phyloP scores from a whole-genome alignment of 2,113 vertebrate species.

The Phrynosoma platyrhinos region DNA sequence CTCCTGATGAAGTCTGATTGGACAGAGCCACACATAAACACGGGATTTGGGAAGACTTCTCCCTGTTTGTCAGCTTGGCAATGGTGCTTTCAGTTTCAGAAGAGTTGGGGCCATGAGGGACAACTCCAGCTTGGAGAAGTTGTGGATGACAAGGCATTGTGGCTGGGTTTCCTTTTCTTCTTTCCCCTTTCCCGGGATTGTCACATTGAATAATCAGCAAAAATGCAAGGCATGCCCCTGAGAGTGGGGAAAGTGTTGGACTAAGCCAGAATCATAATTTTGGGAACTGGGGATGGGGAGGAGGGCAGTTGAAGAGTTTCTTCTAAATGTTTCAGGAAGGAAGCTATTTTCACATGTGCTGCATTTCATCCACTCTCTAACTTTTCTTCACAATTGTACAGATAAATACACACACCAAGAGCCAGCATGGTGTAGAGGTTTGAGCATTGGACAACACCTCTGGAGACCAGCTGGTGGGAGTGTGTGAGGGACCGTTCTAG shows the following conservation, averaged over 20 bases:
- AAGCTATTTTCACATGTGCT: neutral
- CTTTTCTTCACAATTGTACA: neutral
- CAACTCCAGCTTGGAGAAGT: slow-evolving; percentile 67
- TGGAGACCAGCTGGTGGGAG: too few species aligned
- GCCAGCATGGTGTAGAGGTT: too few species aligned
- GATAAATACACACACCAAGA: too few species aligned
- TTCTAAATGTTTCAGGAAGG: neutral
- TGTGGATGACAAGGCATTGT: slow-evolving; percentile 63
- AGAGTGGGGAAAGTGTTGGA: slow-evolving; percentile 67
- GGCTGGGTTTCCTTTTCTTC: slow-evolving; percentile 69
- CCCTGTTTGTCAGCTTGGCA: slow-evolving; percentile 5
- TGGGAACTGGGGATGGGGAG: slow-evolving; percentile 56
- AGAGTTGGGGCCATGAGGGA: neutral
- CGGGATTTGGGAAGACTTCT: neutral
- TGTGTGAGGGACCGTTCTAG: too few species aligned
- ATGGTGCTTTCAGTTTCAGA: slow-evolving; percentile 14
- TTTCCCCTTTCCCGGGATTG: slow-evolving; percentile 68
- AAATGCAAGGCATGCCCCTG: slow-evolving; percentile 67
- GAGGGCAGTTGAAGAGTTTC: slow-evolving; percentile 49
- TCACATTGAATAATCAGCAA: slow-evolving; percentile 72
- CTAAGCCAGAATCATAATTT: slow-evolving; percentile 67
- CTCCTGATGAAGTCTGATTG: neutral
- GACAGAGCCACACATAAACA: too few species aligned
- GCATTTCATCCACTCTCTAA: neutral
- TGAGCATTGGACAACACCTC: too few species aligned